Base-by-base conservation (phyloP, 2,113 vertebrate genomes). In the Merops nubicus region DNA sequence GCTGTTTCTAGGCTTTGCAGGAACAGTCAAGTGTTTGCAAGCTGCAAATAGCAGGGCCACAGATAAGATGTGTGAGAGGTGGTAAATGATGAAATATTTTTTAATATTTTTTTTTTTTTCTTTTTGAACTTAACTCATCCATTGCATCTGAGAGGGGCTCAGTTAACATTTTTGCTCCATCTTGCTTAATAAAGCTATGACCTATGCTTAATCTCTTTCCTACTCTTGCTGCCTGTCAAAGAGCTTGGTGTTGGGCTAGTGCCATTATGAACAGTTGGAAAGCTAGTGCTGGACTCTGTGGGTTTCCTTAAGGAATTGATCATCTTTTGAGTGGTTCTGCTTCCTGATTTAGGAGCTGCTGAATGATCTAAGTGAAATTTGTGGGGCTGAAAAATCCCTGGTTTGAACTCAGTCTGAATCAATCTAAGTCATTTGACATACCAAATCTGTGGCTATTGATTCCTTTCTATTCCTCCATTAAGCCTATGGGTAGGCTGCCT, bases 341-440 rank as follows among this genome's bases (percentile, higher is more conserved):
- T 81, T 85, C 53, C 34, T 82, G 59, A 75, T 86, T 45, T 68
- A 72, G 64, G 19, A 78, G 17, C 90, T 47, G 26, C 65, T 2
- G 1, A 59, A 62, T 75, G 18, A 67, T 78, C 54, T 15, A 29
- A 54, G 51, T 80, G 81, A 59, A 38, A 72, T 78, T 53, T 45
- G 12, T 74, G 53, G n/a, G 67, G 22, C 77, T 80, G 50, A 76
- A 86, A 87, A 91, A 89, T 73, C 22, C 28, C 33, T 86, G 33
- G 45, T 91, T 38, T 92, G 64, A 93, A 77, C 42, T 62, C n/a
- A 8, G 42, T 86, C 89, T 87, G 34, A 53, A 81, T 94, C 82
- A 84, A 50, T 87, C n/a, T 9, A 83, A 86, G 75, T 80, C 1
- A 94, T 96, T 96, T 94, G 91, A 56, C 68, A 50, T 92, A 77